These are phyloP conservation scores for Cetonia aurata DNA, from an alignment of 2,888 invertebrate genomes.

Conservation along the genomic window DNA sequence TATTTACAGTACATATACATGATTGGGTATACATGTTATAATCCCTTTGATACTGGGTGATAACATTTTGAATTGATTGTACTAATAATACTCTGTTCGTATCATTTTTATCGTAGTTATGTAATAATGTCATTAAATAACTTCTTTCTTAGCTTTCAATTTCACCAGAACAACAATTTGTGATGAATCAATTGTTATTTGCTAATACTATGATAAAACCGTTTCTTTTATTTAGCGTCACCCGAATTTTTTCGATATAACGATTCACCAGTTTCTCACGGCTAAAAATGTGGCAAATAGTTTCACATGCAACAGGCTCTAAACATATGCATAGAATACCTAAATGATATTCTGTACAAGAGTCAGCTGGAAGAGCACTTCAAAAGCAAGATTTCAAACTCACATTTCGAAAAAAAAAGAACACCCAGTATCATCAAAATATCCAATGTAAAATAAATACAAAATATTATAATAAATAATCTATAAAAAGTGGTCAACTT, in stretches of 20 bases:
- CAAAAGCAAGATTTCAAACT: slow-evolving; percentile 10
- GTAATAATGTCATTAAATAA: no score
- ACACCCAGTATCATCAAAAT: slow-evolving; percentile 35
- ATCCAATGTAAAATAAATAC: slow-evolving; percentile 3
- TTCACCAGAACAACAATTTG: no score
- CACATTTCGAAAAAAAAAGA: slow-evolving; percentile 4
- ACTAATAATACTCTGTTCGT: slow-evolving; percentile 31
- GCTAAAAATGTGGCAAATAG: no score
- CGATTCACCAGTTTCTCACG: background rate
- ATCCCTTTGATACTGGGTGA: slow-evolving; percentile 33
- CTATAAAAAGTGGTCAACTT: background rate
- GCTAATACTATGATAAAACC: slow-evolving; percentile 13
- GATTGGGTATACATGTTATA: slow-evolving; percentile 28
- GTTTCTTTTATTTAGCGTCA: background rate
- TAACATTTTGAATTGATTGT: slow-evolving; percentile 34
- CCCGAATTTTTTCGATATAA: slow-evolving; percentile 4
- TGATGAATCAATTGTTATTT: background rate
- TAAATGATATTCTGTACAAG: background rate
- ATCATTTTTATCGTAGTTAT: background rate
- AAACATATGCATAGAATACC: no score
- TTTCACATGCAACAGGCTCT: no score
- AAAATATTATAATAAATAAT: slow-evolving; percentile 21
- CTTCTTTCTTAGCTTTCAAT: no score
- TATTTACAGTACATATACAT: slow-evolving; percentile 35
- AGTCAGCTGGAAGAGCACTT: slow-evolving; percentile 3